Evolutionary conservation across 2,888 invertebrate genomes (phyloP).

Genomic region (Cordilura impudica): DNA sequence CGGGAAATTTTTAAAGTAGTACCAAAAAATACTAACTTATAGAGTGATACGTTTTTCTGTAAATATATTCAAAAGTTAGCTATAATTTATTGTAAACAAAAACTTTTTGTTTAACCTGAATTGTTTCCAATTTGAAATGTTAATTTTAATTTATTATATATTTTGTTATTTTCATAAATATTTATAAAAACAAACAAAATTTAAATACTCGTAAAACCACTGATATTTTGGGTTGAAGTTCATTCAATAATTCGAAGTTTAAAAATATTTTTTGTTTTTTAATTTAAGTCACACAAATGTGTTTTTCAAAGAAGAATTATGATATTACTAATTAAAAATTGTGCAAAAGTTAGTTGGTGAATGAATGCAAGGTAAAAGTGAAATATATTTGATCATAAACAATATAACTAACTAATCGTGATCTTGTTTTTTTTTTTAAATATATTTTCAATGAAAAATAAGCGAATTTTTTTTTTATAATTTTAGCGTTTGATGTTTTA

Average conservation of each 20-base stretch:
- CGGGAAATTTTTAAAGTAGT: not conserved
- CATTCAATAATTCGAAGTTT: not conserved
- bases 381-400: not conserved
- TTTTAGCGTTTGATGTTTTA: not conserved
- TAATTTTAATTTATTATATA: too few relatives aligned
- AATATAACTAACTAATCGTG: not conserved
- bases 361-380: not conserved
- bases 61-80: not conserved
- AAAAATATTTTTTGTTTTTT: too few relatives aligned
- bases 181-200: not conserved
- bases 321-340: too few relatives aligned
- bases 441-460: slow-evolving; percentile 7
- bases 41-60: too few relatives aligned
- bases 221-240: not conserved
- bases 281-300: too few relatives aligned
- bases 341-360: not conserved
- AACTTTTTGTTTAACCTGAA: not conserved
- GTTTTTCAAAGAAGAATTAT: too few relatives aligned
- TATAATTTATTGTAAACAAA: not conserved
- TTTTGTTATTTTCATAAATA: not conserved
- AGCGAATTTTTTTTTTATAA: not conserved
- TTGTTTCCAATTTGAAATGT: not conserved
- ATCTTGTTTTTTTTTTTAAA: not conserved
- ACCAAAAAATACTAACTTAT: not conserved
- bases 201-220: not conserved